phyloP scores from a whole-genome alignment of 2,113 vertebrate genomes.

The Menidia beryllina region DNA sequence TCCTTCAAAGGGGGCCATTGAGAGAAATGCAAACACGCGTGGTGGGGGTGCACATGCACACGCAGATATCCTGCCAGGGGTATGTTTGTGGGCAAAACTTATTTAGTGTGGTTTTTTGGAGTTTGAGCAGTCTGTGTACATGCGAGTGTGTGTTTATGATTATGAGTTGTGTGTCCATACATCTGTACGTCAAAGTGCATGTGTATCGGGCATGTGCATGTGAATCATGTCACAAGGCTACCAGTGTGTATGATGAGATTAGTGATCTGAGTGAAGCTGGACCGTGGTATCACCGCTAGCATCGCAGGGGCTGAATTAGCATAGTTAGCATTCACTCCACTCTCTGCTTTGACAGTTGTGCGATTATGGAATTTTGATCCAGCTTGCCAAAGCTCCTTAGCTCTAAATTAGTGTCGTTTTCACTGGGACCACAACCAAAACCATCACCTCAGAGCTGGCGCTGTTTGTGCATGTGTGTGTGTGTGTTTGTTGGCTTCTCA shows the following conservation, averaged over 20 bases:
- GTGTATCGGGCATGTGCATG: constrained; percentile 26
- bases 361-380: constrained; percentile 38
- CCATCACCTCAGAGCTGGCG: constrained; percentile 70
- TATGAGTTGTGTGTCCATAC: constrained; percentile 25
- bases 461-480: constrained; percentile 16
- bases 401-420: constrained; percentile 73
- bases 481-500: constrained; percentile 61
- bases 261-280: constrained; percentile 1
- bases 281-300: constrained; percentile 15
- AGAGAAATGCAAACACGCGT: constrained; percentile 78
- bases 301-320: constrained; percentile 15
- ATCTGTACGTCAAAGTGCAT: constrained; percentile 9
- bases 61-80: constrained; percentile 36
- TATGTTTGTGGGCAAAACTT: constrained; percentile 50
- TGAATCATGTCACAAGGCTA: constrained; percentile 38
- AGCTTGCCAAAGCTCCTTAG: constrained; percentile 55
- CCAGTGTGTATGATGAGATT: constrained; percentile 48
- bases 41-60: constrained; percentile 46
- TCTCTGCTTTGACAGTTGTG: constrained; percentile 7
- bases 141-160: constrained; percentile 18
- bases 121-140: constrained; percentile 40
- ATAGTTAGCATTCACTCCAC: constrained; percentile 31
- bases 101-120: constrained; percentile 53
- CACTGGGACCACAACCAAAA: constrained; percentile 69
- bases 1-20: constrained; percentile 80